Base-by-base conservation (phyloP, 2,797 vertebrate genomes). In the Kryptolebias ocellatus region DNA sequence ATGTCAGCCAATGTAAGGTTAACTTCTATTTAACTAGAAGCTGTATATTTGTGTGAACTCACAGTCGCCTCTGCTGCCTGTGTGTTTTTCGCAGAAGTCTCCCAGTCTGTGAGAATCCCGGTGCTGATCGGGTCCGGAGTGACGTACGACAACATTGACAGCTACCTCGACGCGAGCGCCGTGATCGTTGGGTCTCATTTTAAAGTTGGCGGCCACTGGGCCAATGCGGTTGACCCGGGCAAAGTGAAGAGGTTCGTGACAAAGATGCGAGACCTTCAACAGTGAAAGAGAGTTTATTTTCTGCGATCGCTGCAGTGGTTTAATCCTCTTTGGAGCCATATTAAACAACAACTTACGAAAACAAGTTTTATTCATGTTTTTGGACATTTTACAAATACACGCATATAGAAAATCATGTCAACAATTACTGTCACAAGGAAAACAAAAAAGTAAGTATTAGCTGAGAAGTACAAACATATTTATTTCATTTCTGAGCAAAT, bases 141-240 rank as follows among this genome's bases (percentile, higher is more conserved):
- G 60, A 96, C 95, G 15, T 73, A 85, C 29, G 91, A 95, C 47
- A 97, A 97, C 1, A 69, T 95, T 18, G 91, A 87, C 5, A 74
- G 74, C 59, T 97, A 95, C 88, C 65, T 95, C 5, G 84, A 89
- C 31, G 94, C 96, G 61, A 91, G 83, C 0, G 95, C 92, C 20
- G 72, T 96, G 66, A 95, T 97, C 71, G 79, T 96, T 45, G 95
- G 95, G 42, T 97, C 95, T 0, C 90, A 96, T 81, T 97, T 97
- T 79, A 97, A 97, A 88, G 85, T 83, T 67, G 90, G 62, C 4
- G 95, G 95, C 34, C 84, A 92, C 78, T 97, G 95, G 96, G 92
- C 92, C 81, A 93, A 93, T 11, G 59, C 29, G 1, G 85, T 96
- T 3, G 93, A 95, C 80, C 85, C 85, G 0, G 89, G 94, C 67